Conservation (phyloP, 64 coral and sea anemone species). For the Stichodactyla mertensii region DNA sequence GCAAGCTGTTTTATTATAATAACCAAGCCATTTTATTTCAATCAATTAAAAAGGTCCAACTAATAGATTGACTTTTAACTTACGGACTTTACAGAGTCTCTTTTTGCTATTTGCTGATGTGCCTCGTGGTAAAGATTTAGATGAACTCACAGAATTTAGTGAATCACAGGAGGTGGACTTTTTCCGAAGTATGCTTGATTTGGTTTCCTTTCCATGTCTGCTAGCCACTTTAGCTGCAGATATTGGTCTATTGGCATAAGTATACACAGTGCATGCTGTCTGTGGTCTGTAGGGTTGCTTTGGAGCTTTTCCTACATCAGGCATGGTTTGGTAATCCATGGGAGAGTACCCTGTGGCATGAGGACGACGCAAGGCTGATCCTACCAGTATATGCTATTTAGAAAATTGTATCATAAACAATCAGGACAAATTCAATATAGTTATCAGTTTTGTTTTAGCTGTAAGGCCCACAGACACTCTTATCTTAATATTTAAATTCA, state of each 20-base stretch:
- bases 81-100: slow-evolving; percentile 78
- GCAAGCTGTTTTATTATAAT: background rate
- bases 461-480: no score
- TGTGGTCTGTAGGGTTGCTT: slow-evolving; percentile 63
- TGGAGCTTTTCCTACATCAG: slow-evolving; percentile 78
- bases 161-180: slow-evolving; percentile 65
- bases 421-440: no score
- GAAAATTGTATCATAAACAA: background rate
- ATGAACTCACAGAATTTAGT: slow-evolving; percentile 17
- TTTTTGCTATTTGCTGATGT: slow-evolving; percentile 47
- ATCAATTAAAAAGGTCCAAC: background rate
- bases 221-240: slow-evolving; percentile 50
- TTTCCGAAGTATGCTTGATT: slow-evolving; percentile 84
- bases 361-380: slow-evolving; percentile 87
- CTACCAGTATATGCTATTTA: slow-evolving; percentile 70
- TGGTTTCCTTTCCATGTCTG: slow-evolving; percentile 77
- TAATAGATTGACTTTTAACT: slow-evolving; percentile 30
- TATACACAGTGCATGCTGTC: slow-evolving; percentile 73
- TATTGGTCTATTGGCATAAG: slow-evolving; percentile 66
- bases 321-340: slow-evolving; percentile 90
- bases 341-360: slow-evolving; percentile 84
- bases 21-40: background rate
- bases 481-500: no score
- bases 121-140: background rate
- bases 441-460: no score